Evolutionary conservation across 2,797 vertebrate species (phyloP).

Genomic region (Premnoplex brunnescens): DNA sequence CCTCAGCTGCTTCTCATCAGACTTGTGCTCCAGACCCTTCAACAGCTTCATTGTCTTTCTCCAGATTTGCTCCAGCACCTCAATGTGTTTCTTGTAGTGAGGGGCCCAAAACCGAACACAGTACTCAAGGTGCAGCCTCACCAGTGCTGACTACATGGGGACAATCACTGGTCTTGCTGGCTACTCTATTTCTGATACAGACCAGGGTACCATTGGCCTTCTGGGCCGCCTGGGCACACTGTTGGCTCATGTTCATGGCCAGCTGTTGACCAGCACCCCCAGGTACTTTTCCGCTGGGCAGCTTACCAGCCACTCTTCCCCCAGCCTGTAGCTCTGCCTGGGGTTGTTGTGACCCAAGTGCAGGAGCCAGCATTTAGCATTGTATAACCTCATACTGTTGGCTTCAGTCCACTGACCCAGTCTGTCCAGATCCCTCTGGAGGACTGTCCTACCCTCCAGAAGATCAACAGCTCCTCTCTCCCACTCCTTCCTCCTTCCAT

Average conservation of each 20-base stretch:
- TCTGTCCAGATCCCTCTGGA: background rate
- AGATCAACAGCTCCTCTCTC: background rate
- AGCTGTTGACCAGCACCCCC: background rate
- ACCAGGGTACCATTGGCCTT: background rate
- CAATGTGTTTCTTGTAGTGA: background rate
- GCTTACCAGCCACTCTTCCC: background rate
- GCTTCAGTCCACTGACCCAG: background rate
- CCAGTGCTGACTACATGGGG: rapidly evolving
- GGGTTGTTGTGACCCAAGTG: background rate
- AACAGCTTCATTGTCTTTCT: background rate
- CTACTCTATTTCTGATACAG: background rate
- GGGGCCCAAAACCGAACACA: background rate
- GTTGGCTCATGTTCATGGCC: background rate
- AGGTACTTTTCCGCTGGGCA: background rate
- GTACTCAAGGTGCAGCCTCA: background rate
- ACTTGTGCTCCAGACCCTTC: background rate
- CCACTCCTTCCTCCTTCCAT: background rate
- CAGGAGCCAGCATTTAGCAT: background rate
- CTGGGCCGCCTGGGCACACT: background rate
- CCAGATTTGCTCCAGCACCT: background rate
- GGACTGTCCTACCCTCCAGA: background rate
- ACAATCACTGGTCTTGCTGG: background rate
- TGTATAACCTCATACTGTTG: background rate
- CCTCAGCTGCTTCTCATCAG: background rate
- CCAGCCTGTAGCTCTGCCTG: background rate